Base-by-base conservation (phyloP, 2,797 vertebrate genomes). In the Lophius americanus region DNA sequence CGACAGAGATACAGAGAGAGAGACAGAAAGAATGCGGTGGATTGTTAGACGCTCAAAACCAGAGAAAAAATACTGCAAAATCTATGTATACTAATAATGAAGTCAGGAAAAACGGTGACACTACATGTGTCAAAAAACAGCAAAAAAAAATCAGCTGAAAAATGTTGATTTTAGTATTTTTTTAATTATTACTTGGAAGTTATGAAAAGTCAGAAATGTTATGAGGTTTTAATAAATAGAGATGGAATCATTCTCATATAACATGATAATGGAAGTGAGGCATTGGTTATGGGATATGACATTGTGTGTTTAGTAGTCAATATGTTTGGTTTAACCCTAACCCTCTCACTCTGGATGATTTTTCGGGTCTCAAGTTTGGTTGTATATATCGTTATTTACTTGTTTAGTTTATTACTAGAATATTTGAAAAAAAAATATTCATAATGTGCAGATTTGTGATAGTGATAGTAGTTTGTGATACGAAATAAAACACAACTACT, bases 21-120 rank as follows among this genome's bases (percentile, higher is more conserved):
- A 7, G 39, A 49, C 13, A 44, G 41, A 38, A 9, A 36, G 33
- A 52, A 37, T 23, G 23, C 23, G 23, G 23, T 23, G 23, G 23
- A 23, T 23, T 23, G 23, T 23, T 23, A 23, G 23, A 23, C 23
- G 23, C 23, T 23, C 23, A 23, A 23, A 23, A 23, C 23, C 1
- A 23, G 23, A 23, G 23, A 23, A 23, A 23, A 9, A n/a, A 47
- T n/a, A 7, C 0, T 9, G 42, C 11, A n/a, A 51, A 23, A 5
- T 11, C 32, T 4, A 35, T 53, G 39, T 60, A 72, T 72, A 50
- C 33, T 39, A 9, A 42, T 23, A 36, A 11, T 42, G 13, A 44
- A 13, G 43, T 7, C n/a, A 55, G 7, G 12, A 46, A 47, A 37
- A 51, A 13, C 2, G 13, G 46, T 11, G 43, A 44, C 46, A n/a